Evolutionary conservation across 1,140 invertebrate species (phyloP), one percentile per base, ranked within the genome.

Genomic region (Bombus polaris): DNA sequence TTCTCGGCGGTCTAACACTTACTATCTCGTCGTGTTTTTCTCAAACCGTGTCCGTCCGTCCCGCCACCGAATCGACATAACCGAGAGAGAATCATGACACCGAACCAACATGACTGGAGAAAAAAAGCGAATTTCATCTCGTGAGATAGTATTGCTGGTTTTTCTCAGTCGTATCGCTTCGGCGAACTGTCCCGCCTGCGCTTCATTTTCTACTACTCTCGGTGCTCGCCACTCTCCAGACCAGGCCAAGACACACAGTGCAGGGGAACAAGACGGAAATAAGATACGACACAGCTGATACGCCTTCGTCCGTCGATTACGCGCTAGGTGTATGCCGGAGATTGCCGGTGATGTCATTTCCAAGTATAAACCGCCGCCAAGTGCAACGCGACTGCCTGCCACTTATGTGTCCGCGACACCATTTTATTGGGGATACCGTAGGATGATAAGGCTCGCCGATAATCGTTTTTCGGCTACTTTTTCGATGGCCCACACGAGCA

Each of bases 271-370:
- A 93, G 91, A 94, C 92, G 92, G 93, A 94, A 94, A 95, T 95
- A 95, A 95, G 94, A 95, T 95, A 94, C 93, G 92, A 92, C 92
- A 91, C 93, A 91, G 92, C 93, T 93, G 94, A 95, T 95, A 95
- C 92, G 94, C 94, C 94, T 93, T 92, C 92, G 92, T 87, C 80
- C 89, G 81, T 44, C 91, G 93, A 94, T 94, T 94, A 94, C 92
- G 91, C 92, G 92, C 91, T 93, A 93, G 93, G 90, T 93, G 92
- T 91, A 93, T 68, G 89, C 87, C 82, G 72, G 76, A 92, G 91
- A 93, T 93, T 87, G 91, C 84, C 89, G 92, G 93, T 94, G 94
- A 94, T 94, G 93, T 95, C 94, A 94, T 93, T 92, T 88, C 89
- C 89, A 93, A 89, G 87, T 93, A 93, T 93, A 93, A 92, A 90